Evolutionary conservation across 2,113 vertebrate species (phyloP).

Genomic region (Penelope pileata): DNA sequence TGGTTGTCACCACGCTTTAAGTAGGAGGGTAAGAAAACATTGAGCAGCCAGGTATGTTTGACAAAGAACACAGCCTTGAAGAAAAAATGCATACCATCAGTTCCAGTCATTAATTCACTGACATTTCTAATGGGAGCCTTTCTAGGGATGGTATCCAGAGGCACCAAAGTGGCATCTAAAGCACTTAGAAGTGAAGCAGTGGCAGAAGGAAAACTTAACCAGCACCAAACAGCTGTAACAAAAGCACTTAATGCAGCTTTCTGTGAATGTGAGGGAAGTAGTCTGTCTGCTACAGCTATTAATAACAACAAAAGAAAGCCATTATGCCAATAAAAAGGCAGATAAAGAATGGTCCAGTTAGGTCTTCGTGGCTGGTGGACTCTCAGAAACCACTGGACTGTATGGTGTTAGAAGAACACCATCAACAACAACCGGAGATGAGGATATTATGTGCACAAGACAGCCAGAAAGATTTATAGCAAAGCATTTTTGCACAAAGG

Average conservation of each 20-base stretch:
- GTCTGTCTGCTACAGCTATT: background rate
- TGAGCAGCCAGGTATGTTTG: background rate
- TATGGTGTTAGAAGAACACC: background rate
- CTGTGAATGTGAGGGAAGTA: fast-evolving
- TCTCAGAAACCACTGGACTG: background rate
- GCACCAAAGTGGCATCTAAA: background rate
- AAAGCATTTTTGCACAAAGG: background rate
- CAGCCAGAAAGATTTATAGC: background rate
- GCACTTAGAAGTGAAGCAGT: background rate
- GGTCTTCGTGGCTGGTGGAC: background rate
- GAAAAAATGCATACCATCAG: background rate
- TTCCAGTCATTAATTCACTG: background rate
- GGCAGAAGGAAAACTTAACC: background rate
- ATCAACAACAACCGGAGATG: background rate
- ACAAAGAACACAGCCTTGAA: background rate
- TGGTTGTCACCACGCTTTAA: background rate
- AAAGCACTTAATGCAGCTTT: background rate
- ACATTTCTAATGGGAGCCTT: background rate
- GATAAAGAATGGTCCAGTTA: background rate
- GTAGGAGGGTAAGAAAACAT: background rate
- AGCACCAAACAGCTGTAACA: background rate
- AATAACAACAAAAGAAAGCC: background rate
- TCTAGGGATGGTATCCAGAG: background rate
- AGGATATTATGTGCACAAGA: fast-evolving
- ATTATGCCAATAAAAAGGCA: background rate